phyloP scores from a whole-genome alignment of 2,797 vertebrate species.

The Enteromius thamalakanensis region DNA sequence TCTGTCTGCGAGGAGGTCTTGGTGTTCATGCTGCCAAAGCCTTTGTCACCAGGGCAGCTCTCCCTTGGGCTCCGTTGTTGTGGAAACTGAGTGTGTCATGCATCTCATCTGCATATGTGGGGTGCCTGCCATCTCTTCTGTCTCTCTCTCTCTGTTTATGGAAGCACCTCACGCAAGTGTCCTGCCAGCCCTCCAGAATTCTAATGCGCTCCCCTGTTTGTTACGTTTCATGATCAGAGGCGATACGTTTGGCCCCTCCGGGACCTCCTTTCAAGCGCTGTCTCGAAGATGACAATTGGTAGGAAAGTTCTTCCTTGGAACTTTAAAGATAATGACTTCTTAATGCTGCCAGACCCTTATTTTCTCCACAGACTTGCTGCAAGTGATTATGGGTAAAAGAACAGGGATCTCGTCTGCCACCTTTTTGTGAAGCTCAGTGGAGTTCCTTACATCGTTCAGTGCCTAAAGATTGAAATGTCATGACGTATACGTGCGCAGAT shows the following conservation, averaged over 20 bases:
- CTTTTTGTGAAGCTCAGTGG: constrained; percentile 10
- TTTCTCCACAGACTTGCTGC: constrained; percentile 17
- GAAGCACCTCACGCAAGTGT: constrained; percentile 45
- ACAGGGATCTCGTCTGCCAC: neutral
- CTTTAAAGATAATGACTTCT: constrained; percentile 44
- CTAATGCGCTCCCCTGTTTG: constrained; percentile 44
- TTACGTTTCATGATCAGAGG: constrained; percentile 53
- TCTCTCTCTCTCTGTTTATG: constrained; percentile 52
- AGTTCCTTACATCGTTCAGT: neutral
- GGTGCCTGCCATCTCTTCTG: constrained; percentile 49
- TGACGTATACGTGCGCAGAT: neutral
- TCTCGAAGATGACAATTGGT: constrained; percentile 39
- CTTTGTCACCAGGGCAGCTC: constrained; percentile 45
- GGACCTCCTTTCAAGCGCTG: constrained; percentile 44
- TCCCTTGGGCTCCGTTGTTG: constrained; percentile 41
- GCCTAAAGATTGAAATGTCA: constrained; percentile 1
- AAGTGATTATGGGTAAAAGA: constrained; percentile 5
- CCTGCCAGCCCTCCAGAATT: constrained; percentile 46
- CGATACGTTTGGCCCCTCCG: constrained; percentile 48
- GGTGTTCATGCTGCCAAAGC: constrained; percentile 29
- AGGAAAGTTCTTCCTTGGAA: constrained; percentile 41
- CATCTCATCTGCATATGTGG: constrained; percentile 58
- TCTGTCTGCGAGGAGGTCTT: constrained; percentile 36
- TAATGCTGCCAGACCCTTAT: constrained; percentile 30
- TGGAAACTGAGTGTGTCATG: constrained; percentile 66